These are phyloP conservation scores for Anniella stebbinsi DNA, from an alignment of 2,797 vertebrate genomes.

Conservation along the genomic window DNA sequence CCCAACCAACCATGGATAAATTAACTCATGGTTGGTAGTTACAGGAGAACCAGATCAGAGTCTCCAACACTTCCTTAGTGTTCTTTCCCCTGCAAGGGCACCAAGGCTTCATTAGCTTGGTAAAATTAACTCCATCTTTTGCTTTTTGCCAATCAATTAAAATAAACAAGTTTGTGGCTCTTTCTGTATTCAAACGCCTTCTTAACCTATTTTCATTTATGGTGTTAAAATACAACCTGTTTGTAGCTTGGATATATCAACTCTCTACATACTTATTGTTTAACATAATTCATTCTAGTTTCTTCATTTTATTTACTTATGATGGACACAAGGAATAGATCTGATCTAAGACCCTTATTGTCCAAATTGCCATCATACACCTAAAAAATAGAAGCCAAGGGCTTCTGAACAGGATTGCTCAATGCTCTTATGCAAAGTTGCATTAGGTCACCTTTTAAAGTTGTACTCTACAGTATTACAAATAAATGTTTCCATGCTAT, in stretches of 20 bases:
- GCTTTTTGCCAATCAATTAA: neutral
- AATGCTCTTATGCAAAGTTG: neutral
- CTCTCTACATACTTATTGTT: neutral
- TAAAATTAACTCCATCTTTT: neutral
- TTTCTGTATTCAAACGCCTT: neutral
- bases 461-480: neutral
- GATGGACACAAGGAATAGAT: too few relatives aligned
- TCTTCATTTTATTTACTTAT: neutral
- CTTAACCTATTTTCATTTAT: neutral
- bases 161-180: neutral
- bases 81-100: neutral
- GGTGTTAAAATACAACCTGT: neutral
- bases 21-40: too few relatives aligned
- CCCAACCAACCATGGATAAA: too few relatives aligned
- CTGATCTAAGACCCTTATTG: neutral
- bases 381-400: neutral
- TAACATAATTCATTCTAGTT: neutral
- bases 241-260: neutral
- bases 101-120: neutral
- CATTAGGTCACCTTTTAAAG: neutral
- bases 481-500: neutral
- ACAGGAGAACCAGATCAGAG: neutral
- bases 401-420: neutral
- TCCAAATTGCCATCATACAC: neutral
- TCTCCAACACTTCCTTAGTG: neutral